phyloP scores from a whole-genome alignment of 2,888 invertebrate species.

The Dynastes tityus region DNA sequence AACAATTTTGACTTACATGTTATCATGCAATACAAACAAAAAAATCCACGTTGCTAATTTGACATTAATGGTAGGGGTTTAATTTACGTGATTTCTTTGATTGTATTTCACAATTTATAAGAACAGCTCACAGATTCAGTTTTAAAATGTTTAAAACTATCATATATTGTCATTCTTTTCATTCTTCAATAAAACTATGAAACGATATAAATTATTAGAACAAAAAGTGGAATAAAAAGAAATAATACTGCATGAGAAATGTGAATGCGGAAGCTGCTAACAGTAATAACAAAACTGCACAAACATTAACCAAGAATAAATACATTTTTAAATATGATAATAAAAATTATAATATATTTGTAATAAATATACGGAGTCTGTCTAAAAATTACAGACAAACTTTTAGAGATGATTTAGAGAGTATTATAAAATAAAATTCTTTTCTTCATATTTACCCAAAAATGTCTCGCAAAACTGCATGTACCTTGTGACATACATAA shows the following conservation, averaged over 20 bases:
- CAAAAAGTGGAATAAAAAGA: slow-evolving; percentile 9
- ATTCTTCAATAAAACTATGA: neutral
- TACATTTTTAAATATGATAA: neutral
- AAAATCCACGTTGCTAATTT: slow-evolving; percentile 9
- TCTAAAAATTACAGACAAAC: too few relatives aligned
- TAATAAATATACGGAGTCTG: too few relatives aligned
- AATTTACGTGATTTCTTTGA: neutral
- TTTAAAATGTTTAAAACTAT: slow-evolving; percentile 23
- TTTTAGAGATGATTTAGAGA: too few relatives aligned
- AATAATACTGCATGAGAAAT: slow-evolving; percentile 24
- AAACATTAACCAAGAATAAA: too few relatives aligned
- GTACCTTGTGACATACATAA: too few relatives aligned
- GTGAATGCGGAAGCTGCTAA: slow-evolving; percentile 17
- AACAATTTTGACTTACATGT: slow-evolving; percentile 8
- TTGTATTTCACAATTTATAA: slow-evolving; percentile 17
- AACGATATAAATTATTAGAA: neutral
- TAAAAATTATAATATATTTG: neutral
- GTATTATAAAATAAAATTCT: too few relatives aligned
- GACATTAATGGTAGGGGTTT: slow-evolving; percentile 21
- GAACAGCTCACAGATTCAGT: slow-evolving; percentile 10
- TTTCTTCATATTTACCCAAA: too few relatives aligned
- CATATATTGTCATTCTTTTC: slow-evolving; percentile 26
- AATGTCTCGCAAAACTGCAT: too few relatives aligned
- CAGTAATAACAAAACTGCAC: neutral
- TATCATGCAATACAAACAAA: slow-evolving; percentile 23